Evolutionary conservation across 1,140 invertebrate species (phyloP), one percentile per base, ranked within the genome.

Genomic region (Euwallacea similis): DNA sequence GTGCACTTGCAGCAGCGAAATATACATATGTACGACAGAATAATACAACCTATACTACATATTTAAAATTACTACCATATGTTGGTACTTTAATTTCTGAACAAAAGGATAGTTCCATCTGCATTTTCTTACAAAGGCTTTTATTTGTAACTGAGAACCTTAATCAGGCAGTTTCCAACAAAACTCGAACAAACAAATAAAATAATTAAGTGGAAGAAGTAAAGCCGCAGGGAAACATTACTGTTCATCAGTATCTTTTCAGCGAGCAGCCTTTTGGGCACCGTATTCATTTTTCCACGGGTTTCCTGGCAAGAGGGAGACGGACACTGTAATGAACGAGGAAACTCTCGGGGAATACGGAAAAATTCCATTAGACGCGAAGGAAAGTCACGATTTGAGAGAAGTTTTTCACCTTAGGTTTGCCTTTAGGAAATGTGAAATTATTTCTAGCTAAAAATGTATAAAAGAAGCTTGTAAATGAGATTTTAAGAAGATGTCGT

Each of bases 191-290:
- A 69, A 69, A 69, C 66, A 69, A 69, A 69, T 69, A 69, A 69
- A 69, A 69, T 69, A 69, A 69, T 69, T 69, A 69, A 69, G 59
- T 69, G 66, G 47, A 61, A 69, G 66, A 69, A 59, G 58, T 42
- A 62, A 69, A 69, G 66, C 66, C 66, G 56, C 66, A 62, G 66
- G 66, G 66, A 69, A 61, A 69, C 66, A 69, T 69, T 69, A 69
- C 66, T 61, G 66, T 69, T 69, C 66, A 69, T 69, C 66, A 69
- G 66, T 69, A 61, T 69, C 65, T 67, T 69, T 69, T 69, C 56
- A 69, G 43, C 66, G 58, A 69, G 53, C 59, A 43, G 56, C 59
- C 66, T 69, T 69, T 69, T 61, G 56, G 56, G 56, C 54, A 59
- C 56, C 43, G 65, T 60, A 61, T 69, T 69, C 66, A 69, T 60